phyloP scores from a whole-genome alignment of 2,797 vertebrate species.

The Muraenolepis orangiensis region DNA sequence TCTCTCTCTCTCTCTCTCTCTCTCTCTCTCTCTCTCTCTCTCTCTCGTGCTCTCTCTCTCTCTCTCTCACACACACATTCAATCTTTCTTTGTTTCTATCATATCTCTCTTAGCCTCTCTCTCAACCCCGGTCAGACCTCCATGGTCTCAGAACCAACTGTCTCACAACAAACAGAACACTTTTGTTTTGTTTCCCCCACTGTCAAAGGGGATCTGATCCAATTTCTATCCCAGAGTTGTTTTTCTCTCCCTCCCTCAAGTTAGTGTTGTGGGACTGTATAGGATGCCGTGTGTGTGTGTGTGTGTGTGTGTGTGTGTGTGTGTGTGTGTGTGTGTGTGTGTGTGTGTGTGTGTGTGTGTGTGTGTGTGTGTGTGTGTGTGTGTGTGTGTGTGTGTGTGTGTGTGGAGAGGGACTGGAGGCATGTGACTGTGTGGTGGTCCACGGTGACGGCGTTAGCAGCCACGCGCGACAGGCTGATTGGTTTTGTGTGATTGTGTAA shows the following conservation, averaged over 20 bases:
- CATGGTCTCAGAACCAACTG: background rate
- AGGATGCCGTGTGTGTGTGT: background rate
- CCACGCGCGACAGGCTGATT: constrained; percentile 24
- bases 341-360: constrained; percentile 14
- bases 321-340: constrained; percentile 15
- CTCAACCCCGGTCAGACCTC: too few species aligned
- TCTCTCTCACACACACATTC: too few species aligned
- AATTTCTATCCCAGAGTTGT: background rate
- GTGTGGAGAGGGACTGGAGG: background rate
- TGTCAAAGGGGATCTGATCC: background rate
- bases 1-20: too few species aligned
- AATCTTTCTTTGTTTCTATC: too few species aligned
- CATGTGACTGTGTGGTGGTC: constrained; percentile 7
- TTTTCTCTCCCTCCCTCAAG: background rate
- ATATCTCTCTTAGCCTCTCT: too few species aligned
- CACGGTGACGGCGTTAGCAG: background rate
- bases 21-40: too few species aligned
- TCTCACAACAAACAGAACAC: background rate
- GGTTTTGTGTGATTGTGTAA: constrained; percentile 10
- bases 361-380: constrained; percentile 4
- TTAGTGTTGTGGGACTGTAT: background rate
- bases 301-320: background rate
- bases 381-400: background rate
- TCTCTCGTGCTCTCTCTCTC: too few species aligned
- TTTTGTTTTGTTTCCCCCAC: background rate